Conservation (phyloP, 2,113 vertebrate species). For the Vidua macroura region DNA sequence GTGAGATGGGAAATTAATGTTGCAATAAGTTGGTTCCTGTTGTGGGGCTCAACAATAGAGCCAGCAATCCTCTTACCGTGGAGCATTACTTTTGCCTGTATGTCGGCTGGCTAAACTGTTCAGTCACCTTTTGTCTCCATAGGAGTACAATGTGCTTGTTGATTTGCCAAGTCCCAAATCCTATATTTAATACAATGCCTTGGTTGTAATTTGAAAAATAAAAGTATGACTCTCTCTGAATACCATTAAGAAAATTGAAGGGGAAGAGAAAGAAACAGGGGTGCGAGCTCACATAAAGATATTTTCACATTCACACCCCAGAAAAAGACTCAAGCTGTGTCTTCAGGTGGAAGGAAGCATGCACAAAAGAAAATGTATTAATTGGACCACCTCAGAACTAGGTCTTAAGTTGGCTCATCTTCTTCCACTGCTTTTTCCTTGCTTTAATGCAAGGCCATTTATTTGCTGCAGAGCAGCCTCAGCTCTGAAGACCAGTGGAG, state of each 20-base stretch:
- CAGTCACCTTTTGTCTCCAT: conserved; percentile 49
- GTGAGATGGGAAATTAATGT: conserved; percentile 52
- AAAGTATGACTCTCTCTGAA: neutral
- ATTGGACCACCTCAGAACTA: neutral
- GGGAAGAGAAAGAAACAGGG: neutral
- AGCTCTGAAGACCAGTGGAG: neutral
- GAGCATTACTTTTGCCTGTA: conserved; percentile 30
- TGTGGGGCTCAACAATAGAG: conserved; percentile 41
- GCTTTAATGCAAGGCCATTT: neutral
- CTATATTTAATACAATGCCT: conserved; percentile 39
- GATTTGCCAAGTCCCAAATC: conserved; percentile 35
- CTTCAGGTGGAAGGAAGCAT: neutral
- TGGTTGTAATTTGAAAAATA: conserved; percentile 34
- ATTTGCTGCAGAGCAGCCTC: neutral
- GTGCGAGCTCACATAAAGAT: neutral
- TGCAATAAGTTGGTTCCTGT: conserved; percentile 45
- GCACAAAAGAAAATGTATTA: neutral
- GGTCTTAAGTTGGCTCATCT: neutral
- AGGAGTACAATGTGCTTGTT: conserved; percentile 16
- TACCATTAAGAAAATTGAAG: neutral
- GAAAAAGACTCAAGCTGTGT: neutral
- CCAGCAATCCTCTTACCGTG: conserved; percentile 27
- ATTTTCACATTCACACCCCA: neutral
- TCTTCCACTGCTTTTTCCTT: neutral
- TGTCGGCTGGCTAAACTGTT: conserved; percentile 29